Percentiles rank a stretch among this genome's conserved stretches.
Conservation (phyloP, 2,797 vertebrate species). For the Chaetodon trifasciatus region DNA sequence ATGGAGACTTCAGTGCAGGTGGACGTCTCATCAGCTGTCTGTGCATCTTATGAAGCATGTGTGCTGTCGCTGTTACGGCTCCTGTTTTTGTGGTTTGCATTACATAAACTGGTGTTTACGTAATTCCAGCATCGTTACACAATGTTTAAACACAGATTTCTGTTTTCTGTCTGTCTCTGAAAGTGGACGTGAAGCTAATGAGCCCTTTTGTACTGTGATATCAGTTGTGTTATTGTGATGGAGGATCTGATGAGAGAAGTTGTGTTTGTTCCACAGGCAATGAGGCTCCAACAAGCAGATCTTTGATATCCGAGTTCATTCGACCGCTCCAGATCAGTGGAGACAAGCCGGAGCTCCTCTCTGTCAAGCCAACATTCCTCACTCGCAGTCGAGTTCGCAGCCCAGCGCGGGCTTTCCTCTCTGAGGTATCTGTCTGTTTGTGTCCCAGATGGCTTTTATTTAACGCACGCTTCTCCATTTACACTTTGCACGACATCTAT, state of each 20-base stretch:
- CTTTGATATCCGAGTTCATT: slow-evolving; percentile 92
- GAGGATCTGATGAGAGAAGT: slow-evolving; percentile 31
- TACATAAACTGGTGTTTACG: not conserved
- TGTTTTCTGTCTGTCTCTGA: not conserved
- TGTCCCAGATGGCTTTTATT: slow-evolving; percentile 4
- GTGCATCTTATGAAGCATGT: not conserved
- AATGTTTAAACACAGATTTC: not conserved
- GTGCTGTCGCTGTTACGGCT: not conserved
- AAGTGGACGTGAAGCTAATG: not conserved
- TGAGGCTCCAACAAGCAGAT: slow-evolving; percentile 88
- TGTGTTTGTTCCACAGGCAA: slow-evolving; percentile 85
- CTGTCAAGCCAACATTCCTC: slow-evolving; percentile 92
- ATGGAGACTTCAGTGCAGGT: not conserved
- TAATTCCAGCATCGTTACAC: not conserved
- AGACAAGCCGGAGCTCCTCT: slow-evolving; percentile 92
- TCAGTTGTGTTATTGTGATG: slow-evolving; percentile 14
- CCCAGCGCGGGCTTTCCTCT: slow-evolving; percentile 90
- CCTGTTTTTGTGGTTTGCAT: not conserved
- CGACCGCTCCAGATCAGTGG: slow-evolving; percentile 89
- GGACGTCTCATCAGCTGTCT: not conserved
- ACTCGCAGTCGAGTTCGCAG: slow-evolving; percentile 86
- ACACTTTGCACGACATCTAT: slow-evolving; percentile 2
- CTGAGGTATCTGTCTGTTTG: slow-evolving; percentile 86
- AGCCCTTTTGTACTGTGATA: not conserved
- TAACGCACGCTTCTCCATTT: slow-evolving; percentile 1